Conservation (phyloP, 1,140 invertebrate species). For the Rhyzopertha dominica region DNA sequence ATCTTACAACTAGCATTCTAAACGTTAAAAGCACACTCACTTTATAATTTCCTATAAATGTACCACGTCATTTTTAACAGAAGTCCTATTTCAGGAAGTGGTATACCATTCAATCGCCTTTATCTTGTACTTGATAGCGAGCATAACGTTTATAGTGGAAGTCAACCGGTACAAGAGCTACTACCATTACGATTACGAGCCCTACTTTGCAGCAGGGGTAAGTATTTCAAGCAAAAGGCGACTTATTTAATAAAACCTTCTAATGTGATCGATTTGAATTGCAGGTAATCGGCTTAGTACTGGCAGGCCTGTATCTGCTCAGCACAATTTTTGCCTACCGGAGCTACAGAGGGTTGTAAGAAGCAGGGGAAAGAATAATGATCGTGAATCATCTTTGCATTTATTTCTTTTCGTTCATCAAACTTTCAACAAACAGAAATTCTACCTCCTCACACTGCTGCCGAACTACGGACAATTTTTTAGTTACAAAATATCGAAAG, state of each 20-base stretch:
- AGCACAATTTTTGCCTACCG: conserved; percentile 68
- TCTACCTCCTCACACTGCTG: no score
- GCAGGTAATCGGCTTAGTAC: conserved; percentile 67
- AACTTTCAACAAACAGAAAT: no score
- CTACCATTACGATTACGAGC: conserved; percentile 51
- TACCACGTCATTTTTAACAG: no score
- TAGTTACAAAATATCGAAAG: no score
- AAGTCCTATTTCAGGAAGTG: conserved; percentile 63
- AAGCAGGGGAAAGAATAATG: no score
- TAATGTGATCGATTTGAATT: conserved; percentile 39
- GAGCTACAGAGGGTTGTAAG: conserved; percentile 63
- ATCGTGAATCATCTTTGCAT: no score
- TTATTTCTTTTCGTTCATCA: no score
- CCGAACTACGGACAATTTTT: no score
- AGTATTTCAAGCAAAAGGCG: no score
- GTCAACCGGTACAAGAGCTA: conserved; percentile 48
- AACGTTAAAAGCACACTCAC: no score
- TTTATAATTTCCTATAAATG: no score
- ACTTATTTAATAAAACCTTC: conserved; percentile 4
- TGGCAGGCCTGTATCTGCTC: conserved; percentile 64
- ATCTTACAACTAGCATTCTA: no score
- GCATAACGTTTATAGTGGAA: conserved; percentile 59
- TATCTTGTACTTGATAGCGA: conserved; percentile 61
- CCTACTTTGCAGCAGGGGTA: conserved; percentile 62
- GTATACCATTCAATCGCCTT: conserved; percentile 70